Conservation (phyloP, 1,140 invertebrate genomes). For the Elymnias hypermnestra region DNA sequence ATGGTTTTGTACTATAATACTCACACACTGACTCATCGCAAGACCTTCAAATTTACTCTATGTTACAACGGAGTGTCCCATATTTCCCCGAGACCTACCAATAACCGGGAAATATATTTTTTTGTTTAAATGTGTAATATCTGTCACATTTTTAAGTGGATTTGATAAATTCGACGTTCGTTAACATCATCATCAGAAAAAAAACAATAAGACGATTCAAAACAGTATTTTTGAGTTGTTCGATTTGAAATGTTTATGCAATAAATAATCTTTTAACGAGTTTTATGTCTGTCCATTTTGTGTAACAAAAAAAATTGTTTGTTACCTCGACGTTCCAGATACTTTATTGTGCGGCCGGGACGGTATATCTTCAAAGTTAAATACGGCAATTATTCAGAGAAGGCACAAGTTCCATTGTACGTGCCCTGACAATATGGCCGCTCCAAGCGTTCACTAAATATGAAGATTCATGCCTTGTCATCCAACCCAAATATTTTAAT, state of each 20-base stretch:
- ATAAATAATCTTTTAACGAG: not conserved
- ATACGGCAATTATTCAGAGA: slow-evolving; percentile 59
- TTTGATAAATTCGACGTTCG: too few species aligned
- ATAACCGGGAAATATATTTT: too few species aligned
- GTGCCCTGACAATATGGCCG: slow-evolving; percentile 27
- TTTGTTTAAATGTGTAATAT: too few species aligned
- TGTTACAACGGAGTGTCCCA: too few species aligned
- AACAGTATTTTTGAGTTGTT: too few species aligned
- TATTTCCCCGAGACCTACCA: too few species aligned
- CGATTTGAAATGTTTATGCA: not conserved
- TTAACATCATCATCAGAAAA: too few species aligned
- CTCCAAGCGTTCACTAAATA: slow-evolving; percentile 47
- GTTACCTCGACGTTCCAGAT: slow-evolving; percentile 11
- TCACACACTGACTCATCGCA: too few species aligned
- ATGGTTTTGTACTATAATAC: too few species aligned
- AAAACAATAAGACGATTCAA: too few species aligned
- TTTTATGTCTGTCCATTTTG: slow-evolving; percentile 1
- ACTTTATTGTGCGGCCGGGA: slow-evolving; percentile 15
- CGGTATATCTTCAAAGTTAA: slow-evolving; percentile 51
- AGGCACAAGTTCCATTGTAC: slow-evolving; percentile 52
- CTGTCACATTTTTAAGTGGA: too few species aligned
- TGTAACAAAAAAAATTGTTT: slow-evolving; percentile 6
- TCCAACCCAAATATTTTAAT: slow-evolving; percentile 47
- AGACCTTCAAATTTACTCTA: too few species aligned
- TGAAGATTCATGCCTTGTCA: slow-evolving; percentile 62